These are phyloP conservation scores for Siderastrea radians DNA, from an alignment of 92 coral and sea anemone genomes.

Conservation along the genomic window DNA sequence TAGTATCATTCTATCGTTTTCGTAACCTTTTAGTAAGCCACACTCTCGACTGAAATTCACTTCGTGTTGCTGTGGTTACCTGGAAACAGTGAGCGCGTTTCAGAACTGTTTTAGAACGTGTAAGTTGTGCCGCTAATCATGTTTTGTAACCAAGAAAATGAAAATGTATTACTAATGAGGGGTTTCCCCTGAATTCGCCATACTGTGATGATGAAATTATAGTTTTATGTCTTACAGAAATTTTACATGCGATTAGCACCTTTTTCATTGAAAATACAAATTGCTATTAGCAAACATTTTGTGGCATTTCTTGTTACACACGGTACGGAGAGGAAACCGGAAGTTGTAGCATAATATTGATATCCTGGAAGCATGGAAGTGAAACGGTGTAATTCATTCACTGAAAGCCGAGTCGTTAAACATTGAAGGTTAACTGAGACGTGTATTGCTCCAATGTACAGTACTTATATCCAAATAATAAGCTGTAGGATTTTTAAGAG, in stretches of 20 bases:
- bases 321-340: background rate
- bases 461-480: background rate
- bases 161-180: background rate
- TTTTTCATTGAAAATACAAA: background rate
- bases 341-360: conserved; percentile 1
- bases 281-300: background rate
- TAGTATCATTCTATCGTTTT: background rate
- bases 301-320: background rate
- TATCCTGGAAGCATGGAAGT: background rate
- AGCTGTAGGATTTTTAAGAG: background rate
- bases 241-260: background rate
- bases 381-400: background rate
- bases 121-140: too few relatives aligned
- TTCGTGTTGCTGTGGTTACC: background rate
- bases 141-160: background rate
- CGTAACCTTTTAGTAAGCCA: background rate
- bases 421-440: background rate
- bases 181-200: background rate
- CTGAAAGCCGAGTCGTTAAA: background rate
- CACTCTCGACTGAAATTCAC: background rate
- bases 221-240: background rate
- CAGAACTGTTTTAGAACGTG: background rate
- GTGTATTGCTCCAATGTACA: background rate
- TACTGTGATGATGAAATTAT: background rate
- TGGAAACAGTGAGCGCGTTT: background rate